Conservation (phyloP, 1,140 invertebrate species). For the Amphibalanus amphitrite region DNA sequence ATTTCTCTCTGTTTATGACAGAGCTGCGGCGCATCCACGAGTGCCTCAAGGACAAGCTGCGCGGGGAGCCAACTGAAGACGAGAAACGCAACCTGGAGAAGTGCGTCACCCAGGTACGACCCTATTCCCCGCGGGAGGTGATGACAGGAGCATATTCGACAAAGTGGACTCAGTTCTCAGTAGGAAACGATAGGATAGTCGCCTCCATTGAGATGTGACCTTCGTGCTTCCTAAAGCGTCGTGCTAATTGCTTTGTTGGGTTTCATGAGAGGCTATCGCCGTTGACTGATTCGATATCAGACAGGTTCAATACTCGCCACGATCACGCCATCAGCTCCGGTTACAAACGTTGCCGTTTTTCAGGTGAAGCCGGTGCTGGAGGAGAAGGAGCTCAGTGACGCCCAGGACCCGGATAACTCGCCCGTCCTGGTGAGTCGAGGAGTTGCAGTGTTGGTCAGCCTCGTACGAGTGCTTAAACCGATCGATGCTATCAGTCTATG, state of each 20-base stretch:
- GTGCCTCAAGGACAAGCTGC: neutral
- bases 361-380: neutral
- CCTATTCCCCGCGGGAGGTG: too few species aligned
- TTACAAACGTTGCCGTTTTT: neutral
- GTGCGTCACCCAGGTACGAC: neutral
- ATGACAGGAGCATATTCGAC: too few species aligned
- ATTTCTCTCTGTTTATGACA: neutral
- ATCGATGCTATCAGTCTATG: too few species aligned
- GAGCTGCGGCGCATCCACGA: neutral
- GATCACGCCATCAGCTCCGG: too few species aligned
- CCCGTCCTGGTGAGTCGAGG: neutral
- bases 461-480: too few species aligned
- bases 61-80: neutral
- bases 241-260: neutral
- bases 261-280: neutral
- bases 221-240: too few species aligned
- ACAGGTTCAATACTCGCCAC: too few species aligned
- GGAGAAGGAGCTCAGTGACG: neutral
- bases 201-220: too few species aligned
- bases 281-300: too few species aligned
- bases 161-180: too few species aligned
- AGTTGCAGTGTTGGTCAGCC: too few species aligned
- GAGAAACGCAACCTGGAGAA: neutral
- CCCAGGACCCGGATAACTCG: neutral
- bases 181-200: too few species aligned